Evolutionary conservation across 2,888 invertebrate genomes (phyloP), one percentile per base, ranked within the genome.

Genomic region (Metalampra italica): DNA sequence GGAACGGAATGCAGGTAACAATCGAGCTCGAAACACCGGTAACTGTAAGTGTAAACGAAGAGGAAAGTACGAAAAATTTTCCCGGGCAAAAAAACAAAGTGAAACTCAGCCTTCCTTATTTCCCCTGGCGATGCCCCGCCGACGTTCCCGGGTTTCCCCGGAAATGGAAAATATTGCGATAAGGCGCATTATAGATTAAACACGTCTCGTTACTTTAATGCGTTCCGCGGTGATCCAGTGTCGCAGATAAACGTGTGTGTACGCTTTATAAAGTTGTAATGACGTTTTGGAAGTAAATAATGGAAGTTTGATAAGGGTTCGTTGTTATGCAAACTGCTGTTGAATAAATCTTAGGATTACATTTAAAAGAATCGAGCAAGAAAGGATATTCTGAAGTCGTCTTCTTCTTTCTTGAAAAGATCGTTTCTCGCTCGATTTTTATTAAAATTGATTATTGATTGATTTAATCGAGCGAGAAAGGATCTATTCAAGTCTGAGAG

Each of bases 101-200:
- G 84, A 87, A 89, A 89, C 79, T 82, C 87, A 68, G 83, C 82
- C 87, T 82, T 80, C 71, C 86, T 87, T 89, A 90, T 90, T 89
- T 90, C 90, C 90, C 90, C 67, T 83, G 90, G 72, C 89, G 88
- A 81, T 76, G 68, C 68, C 77, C 77, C 69, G 64, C 59, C 77
- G 76, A 72, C 82, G 78, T 68, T 72, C 73, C 77, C 77, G 68
- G 77, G 75, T 78, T 78, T 78, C 71, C 78, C 77, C 72, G 88
- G 86, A 88, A 90, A 88, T 89, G 89, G 89, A 84, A 89, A 90
- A 90, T 89, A 90, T 90, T 82, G 88, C 86, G 88, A 90, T 90
- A 90, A 90, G 88, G 78, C 75, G 76, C 89, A 88, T 90, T 90
- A 89, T 83, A 87, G 85, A 89, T 89, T 89, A 88, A 86, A 87